Evolutionary conservation across 2,888 invertebrate species (phyloP).

Genomic region (Sminthurinus aureus): DNA sequence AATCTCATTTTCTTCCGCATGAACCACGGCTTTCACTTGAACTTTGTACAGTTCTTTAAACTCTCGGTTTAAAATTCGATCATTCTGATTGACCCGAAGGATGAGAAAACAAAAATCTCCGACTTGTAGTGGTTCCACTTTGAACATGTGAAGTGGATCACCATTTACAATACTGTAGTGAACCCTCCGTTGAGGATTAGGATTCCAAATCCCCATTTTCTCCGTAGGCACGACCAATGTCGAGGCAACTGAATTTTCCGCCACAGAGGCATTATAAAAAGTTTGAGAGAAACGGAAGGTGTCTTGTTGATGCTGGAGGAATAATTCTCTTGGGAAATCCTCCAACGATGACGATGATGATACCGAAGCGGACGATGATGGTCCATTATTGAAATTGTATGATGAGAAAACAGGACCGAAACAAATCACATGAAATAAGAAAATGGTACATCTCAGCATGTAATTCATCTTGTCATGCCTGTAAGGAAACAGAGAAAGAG

Average conservation of each 20-base stretch:
- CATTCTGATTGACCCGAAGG: conserved; percentile 76
- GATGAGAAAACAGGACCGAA: conserved; percentile 39
- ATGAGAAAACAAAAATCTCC: conserved; percentile 95
- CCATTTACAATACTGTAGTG: conserved; percentile 88
- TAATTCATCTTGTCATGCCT: conserved; percentile 52
- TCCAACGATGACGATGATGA: background rate
- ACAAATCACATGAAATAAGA: conserved; percentile 41
- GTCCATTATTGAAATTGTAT: conserved; percentile 14
- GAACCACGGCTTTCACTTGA: conserved; percentile 74
- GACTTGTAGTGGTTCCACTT: conserved; percentile 85
- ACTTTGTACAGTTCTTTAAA: conserved; percentile 83
- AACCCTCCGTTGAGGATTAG: conserved; percentile 66
- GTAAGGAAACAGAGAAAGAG: conserved; percentile 23
- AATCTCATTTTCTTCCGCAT: conserved; percentile 52
- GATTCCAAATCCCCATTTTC: conserved; percentile 81
- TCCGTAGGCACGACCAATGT: conserved; percentile 74
- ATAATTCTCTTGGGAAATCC: background rate
- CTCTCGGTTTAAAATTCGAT: conserved; percentile 82
- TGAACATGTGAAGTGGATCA: conserved; percentile 89
- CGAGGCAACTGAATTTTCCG: conserved; percentile 77
- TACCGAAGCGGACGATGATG: background rate
- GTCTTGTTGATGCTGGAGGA: conserved; percentile 16
- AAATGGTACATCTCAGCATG: conserved; percentile 33
- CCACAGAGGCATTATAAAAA: conserved; percentile 86
- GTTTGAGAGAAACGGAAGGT: conserved; percentile 76